Conservation (phyloP, 2,888 invertebrate species). For the Gryllus longicercus region DNA sequence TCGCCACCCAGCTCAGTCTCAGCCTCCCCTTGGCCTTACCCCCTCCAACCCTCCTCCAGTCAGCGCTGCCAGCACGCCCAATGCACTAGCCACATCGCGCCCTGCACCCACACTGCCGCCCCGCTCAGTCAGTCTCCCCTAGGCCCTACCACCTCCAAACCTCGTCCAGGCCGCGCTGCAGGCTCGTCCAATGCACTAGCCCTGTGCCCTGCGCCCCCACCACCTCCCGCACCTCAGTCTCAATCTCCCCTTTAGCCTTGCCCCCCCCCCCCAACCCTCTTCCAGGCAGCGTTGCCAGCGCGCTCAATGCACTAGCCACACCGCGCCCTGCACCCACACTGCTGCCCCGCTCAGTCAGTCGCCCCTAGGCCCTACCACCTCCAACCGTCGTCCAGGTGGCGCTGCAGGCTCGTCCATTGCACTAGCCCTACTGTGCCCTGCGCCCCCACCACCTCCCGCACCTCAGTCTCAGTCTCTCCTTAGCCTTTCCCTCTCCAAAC, state of each 20-base stretch:
- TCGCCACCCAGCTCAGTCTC: fast-evolving
- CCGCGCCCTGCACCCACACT: not conserved
- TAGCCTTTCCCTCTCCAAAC: too few relatives aligned
- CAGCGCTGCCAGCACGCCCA: not conserved
- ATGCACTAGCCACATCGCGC: not conserved
- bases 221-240: fast-evolving
- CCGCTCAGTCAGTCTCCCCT: too few relatives aligned
- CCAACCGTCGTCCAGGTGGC: too few relatives aligned
- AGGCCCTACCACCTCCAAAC: too few relatives aligned
- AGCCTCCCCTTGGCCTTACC: too few relatives aligned
- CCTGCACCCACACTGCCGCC: not conserved
- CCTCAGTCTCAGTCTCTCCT: too few relatives aligned
- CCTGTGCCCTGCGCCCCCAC: not conserved
- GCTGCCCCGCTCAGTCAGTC: too few relatives aligned
- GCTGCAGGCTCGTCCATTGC: too few relatives aligned
- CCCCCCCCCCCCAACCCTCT: not conserved
- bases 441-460: too few relatives aligned
- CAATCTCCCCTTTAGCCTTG: too few relatives aligned
- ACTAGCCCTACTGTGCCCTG: too few relatives aligned
- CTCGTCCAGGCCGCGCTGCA: not conserved
- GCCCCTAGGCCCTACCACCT: too few relatives aligned
- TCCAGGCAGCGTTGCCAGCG: not conserved
- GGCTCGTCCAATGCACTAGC: not conserved
- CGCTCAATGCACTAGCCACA: not conserved
- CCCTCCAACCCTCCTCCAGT: not conserved